Evolutionary conservation across 2,888 invertebrate genomes (phyloP), one percentile per base, ranked within the genome.

Genomic region (Lasioglossum oenotherae): DNA sequence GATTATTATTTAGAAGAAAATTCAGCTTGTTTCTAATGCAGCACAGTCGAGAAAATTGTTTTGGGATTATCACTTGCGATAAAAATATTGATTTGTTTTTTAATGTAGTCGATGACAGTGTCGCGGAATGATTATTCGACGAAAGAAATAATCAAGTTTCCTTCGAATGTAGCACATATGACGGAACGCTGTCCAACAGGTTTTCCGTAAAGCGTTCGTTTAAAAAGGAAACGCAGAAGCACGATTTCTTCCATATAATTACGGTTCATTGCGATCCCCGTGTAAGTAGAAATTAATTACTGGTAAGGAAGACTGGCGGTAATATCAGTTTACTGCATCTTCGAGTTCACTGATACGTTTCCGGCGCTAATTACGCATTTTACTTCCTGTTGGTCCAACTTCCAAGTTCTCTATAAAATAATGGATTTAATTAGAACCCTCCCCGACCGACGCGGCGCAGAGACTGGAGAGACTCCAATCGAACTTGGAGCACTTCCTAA

Each of bases 381-480:
- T 38, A 69, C 35, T 69, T 35, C 35, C 23, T 38, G 23, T 23
- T 23, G 35, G 38, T 10, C 35, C 67, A 69, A 69, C 67, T 69
- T 69, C 8, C 12, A 4, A 19, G 19, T 35, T 69, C 35, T 69
- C 35, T 23, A 38, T 69, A 69, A 69, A 69, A 35, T 69, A 69
- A 69, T 69, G 67, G 35, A 69, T 69, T 69, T 69, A 69, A 69
- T 69, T 69, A 69, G 67, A 38, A 8, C 64, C 64, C 6, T 31
- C 16, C 2, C 16, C 5, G 12, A n/a, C 44, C 44, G 44, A 14
- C 1, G 6, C 8, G 60, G 60, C 27, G 31, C 64, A 14, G 16
- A 31, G 64, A 31, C 64, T 31, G 16, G 64, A 71, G 64, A 71
- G n/a, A 71, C 41, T 41, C 38, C 41, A 71, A 71, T 71, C 71